Percentiles rank a stretch among this genome's conserved stretches.
Evolutionary conservation across 2,797 vertebrate species (phyloP).

Genomic region (Tragelaphus eurycerus): DNA sequence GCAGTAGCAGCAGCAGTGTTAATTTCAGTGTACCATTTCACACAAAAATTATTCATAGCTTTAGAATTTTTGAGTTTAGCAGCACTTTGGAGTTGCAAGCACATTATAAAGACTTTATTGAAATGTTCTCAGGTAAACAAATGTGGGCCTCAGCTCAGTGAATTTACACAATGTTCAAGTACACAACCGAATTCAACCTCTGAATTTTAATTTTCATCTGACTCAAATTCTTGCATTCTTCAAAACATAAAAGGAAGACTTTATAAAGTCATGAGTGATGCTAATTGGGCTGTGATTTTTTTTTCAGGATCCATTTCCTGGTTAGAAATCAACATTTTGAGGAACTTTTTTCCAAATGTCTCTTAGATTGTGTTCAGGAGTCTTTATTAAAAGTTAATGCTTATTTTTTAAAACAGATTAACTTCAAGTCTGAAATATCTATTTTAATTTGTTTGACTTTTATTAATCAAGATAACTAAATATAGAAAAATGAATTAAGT

Average conservation of each 20-base stretch:
- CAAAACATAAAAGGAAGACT: constrained; percentile 70
- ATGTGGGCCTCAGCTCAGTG: constrained; percentile 60
- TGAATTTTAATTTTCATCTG: constrained; percentile 79
- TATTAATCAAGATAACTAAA: constrained; percentile 14
- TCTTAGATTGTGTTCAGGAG: constrained; percentile 13
- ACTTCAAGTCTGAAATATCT: background rate
- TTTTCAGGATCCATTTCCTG: constrained; percentile 51
- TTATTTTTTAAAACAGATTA: background rate
- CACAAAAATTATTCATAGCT: constrained; percentile 65
- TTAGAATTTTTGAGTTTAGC: constrained; percentile 72
- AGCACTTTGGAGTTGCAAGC: constrained; percentile 59
- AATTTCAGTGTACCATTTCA: constrained; percentile 61
- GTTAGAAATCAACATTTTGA: constrained; percentile 45
- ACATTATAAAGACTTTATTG: constrained; percentile 51
- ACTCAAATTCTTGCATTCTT: constrained; percentile 50
- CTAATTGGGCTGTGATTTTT: constrained; percentile 67
- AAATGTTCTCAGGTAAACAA: constrained; percentile 74
- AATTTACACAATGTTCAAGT: constrained; percentile 64
- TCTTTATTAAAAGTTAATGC: constrained; percentile 16
- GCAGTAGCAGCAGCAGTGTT: background rate
- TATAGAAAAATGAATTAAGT: background rate
- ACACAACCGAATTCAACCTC: constrained; percentile 63
- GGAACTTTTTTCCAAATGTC: background rate
- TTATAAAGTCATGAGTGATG: constrained; percentile 60
- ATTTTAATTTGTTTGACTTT: background rate